Base-by-base conservation (phyloP, 2,888 invertebrate species). In the Podotricha telesiphe region DNA sequence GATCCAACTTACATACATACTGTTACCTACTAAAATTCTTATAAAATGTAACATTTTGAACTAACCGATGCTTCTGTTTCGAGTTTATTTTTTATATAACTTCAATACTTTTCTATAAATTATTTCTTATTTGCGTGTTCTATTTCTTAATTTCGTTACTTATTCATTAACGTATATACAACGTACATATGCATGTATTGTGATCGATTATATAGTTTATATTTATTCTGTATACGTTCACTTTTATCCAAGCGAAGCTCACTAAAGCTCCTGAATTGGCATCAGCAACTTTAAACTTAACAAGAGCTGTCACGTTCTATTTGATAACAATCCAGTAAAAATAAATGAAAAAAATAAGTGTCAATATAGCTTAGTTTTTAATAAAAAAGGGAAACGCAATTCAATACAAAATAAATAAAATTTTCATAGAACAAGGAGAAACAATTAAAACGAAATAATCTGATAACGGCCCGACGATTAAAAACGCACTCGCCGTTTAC, bases 381-480 rank as follows among this genome's bases (percentile, higher is more conserved):
- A 42, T 7, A 42, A 53, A 67, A 22, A 34, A 20, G 1, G 20
- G 11, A 40, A 37, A 61, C 61, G 45, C 34, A 47, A 65, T 17
- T 47, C 50, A 20, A 69, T 53, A 63, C 48, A 55, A 55, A 63
- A 50, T 1, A 53, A 64, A 59, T 42, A 45, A 37, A 50, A 50
- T 64, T 61, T 13, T 28, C 22, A 65, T 34, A 17, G 55, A 68
- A 70, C 40, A 66, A 62, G 55, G 61, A 55, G 47, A 68, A 65
- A 59, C 68, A 65, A 68, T 68, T 68, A 66, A 68, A 70, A 63
- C n/a, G 45, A 42, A 68, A 70, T 68, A 70, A 72, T 70, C 70
- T 68, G 70, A 70, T 72, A 68, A 70, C 69, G 48, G 53, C 11
- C 58, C 65, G 19, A 17, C 56, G 63, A 66, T 71, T 70, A 68